Conservation (phyloP, 1,140 invertebrate species). For the Zophobas atratus region DNA sequence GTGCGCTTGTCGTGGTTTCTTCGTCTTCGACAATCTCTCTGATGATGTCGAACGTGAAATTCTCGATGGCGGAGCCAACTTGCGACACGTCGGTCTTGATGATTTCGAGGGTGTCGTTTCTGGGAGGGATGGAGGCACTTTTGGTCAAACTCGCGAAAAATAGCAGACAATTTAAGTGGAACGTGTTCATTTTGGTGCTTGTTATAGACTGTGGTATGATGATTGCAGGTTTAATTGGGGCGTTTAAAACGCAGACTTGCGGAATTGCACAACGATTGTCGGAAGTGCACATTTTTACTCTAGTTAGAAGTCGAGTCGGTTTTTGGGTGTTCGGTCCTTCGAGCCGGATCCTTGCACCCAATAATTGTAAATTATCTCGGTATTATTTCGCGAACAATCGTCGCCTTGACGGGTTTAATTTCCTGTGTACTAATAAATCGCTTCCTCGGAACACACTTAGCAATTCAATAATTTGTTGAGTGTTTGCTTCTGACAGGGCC, state of each 20-base stretch:
- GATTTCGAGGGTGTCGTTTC: conserved; percentile 27
- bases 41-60: conserved; percentile 49
- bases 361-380: not conserved
- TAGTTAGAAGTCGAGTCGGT: too few relatives aligned
- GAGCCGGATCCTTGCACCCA: too few relatives aligned
- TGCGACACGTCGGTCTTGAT: conserved; percentile 43
- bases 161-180: conserved; percentile 3
- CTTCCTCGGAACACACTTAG: conserved; percentile 41
- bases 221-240: too few relatives aligned
- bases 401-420: conserved; percentile 43
- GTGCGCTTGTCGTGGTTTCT: conserved; percentile 4
- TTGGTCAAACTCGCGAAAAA: not conserved
- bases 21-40: conserved; percentile 47
- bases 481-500: conserved; percentile 37
- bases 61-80: conserved; percentile 48
- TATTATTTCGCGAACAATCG: conserved; percentile 17
- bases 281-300: too few relatives aligned
- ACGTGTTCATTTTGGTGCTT: conserved; percentile 21
- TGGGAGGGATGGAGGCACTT: conserved; percentile 13
- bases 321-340: too few relatives aligned
- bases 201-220: too few relatives aligned
- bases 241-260: too few relatives aligned
- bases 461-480: conserved; percentile 45
- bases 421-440: conserved; percentile 48
- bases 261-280: too few relatives aligned